Evolutionary conservation across 2,797 vertebrate species (phyloP).

Genomic region (Sebastes oblongus): DNA sequence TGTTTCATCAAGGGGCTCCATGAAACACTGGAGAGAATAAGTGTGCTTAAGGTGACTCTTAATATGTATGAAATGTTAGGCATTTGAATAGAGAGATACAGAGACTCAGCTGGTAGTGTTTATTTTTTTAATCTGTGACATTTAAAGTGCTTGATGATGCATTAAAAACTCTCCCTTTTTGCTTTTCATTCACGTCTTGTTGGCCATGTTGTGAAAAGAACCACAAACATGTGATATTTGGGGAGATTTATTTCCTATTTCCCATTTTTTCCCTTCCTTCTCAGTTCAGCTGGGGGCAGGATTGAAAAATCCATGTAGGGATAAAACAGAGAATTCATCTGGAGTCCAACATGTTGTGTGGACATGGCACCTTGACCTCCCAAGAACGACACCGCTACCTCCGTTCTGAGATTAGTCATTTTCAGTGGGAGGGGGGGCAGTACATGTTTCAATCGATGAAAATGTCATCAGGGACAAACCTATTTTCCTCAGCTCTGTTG

Average conservation of each 20-base stretch:
- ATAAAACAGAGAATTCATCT: constrained; percentile 73
- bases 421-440: constrained; percentile 58
- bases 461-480: constrained; percentile 82
- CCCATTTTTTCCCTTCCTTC: neutral
- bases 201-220: constrained; percentile 22
- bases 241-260: neutral
- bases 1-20: neutral
- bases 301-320: constrained; percentile 72
- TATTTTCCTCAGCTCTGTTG: constrained; percentile 78
- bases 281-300: constrained; percentile 45
- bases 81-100: neutral
- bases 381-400: constrained; percentile 63
- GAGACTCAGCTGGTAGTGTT: neutral
- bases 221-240: constrained; percentile 29
- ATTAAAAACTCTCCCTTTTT: constrained; percentile 14
- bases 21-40: neutral
- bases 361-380: constrained; percentile 68
- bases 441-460: constrained; percentile 82
- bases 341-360: constrained; percentile 60
- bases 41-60: neutral
- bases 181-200: constrained; percentile 14
- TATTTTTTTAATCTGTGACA: neutral
- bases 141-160: constrained; percentile 30
- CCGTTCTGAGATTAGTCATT: constrained; percentile 78
- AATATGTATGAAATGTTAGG: neutral